These are phyloP conservation scores for Myotis lucifugus DNA, from an alignment of 2,113 vertebrate species.

Conservation along the genomic window DNA sequence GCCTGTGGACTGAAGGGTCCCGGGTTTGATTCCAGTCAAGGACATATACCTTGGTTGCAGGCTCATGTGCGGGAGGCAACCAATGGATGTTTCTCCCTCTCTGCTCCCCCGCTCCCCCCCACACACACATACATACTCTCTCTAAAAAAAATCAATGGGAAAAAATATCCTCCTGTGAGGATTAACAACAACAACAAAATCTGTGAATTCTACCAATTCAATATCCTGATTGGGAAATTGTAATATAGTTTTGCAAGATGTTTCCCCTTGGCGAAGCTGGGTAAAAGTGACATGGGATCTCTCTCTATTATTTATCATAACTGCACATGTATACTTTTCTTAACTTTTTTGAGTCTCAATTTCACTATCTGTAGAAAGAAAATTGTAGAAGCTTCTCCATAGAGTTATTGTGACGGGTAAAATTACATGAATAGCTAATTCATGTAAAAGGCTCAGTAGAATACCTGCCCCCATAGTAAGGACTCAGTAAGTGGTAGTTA, in stretches of 20 bases:
- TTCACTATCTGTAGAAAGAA: not conserved
- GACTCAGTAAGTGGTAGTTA: not conserved
- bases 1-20: too few relatives aligned
- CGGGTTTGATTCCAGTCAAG: too few relatives aligned
- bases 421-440: not conserved
- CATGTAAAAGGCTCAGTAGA: not conserved
- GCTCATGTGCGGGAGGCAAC: too few relatives aligned
- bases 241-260: not conserved
- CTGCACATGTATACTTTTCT: not conserved
- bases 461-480: not conserved
- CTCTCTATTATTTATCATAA: not conserved
- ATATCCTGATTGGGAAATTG: not conserved
- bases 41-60: too few relatives aligned
- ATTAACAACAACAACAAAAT: too few relatives aligned
- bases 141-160: too few relatives aligned
- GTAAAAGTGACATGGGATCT: not conserved
- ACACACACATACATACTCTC: too few relatives aligned
- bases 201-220: not conserved
- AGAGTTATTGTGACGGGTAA: not conserved
- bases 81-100: too few relatives aligned
- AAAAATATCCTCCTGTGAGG: too few relatives aligned
- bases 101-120: too few relatives aligned
- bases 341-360: not conserved
- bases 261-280: not conserved
- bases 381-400: not conserved